Base-by-base conservation (phyloP, 92 coral and sea anemone genomes). In the Bergia sp. region DNA sequence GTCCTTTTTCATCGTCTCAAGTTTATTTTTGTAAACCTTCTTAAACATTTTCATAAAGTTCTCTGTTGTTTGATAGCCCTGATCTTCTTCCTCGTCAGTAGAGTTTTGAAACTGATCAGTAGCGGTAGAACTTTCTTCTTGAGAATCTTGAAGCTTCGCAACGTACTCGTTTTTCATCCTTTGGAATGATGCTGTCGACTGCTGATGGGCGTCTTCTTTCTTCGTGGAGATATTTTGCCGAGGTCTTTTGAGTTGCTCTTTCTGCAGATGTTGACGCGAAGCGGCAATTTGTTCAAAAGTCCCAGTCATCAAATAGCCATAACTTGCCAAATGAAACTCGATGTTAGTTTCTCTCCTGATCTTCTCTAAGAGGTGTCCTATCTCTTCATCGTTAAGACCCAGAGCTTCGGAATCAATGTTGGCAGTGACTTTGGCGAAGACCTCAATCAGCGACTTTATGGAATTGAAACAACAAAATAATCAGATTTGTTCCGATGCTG, bases 201-300 rank as follows among this genome's bases (percentile, higher is more conserved):
- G 3, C 13, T 65, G 5, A 5, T 65, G 29, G 0, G 29, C 2
- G 0, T 65, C 49, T 75, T 9, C 47, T 39, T 36, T 39, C 79
- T 74, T 74, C 18, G 8, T 12, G 0, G 42, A 23, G 65, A 23
- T 4, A 7, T 45, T 49, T n/a, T 36, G 39, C 20, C 16, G 13
- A 6, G 13, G 9, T 6, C 69, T 40, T 72, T n/a, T 72, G 4
- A 72, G 4, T 72, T n/a, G 76, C 1, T n/a, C 16, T 41, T 40
- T 29, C 9, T 66, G 76, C n/a, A 82, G 86, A 9, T 7, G 37
- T 18, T 79, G 69, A 5, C 75, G 89, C 9, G 86, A 71, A n/a
- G 43, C n/a, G 7, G 69, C 45, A 83, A 91, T 41, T 82, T 91
- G 91, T 15, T 23, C 39, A n/a, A 88, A 73, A 18, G 91, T 78